Base-by-base conservation (phyloP, 2,888 invertebrate genomes). In the Litoditis marina region DNA sequence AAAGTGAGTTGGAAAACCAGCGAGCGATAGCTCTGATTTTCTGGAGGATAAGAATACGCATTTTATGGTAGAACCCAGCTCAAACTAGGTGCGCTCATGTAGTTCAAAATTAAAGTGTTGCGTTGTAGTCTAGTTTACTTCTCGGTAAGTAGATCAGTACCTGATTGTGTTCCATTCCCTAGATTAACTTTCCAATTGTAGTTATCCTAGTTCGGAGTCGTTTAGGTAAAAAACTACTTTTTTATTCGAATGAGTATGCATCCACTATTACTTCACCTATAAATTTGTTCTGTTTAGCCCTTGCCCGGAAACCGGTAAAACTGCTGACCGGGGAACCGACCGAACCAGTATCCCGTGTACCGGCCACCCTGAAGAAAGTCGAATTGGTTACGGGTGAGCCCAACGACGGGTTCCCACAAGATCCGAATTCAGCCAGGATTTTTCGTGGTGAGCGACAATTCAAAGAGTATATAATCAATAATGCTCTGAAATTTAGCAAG, bases 331-430 rank as follows among this genome's bases (percentile, higher is more conserved):
- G 16, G n/a, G 57, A 57, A 30, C 44, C 60, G 22, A 28, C 22
- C 13, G 60, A 60, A n/a, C 31, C 36, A 50, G 22, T 19, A 19
- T 27, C 34, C 28, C 22, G 44, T 7, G 46, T 44, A 32, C 61
- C 61, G 8, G 27, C 34, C 2, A 49, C 49, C 7, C 30, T 61
- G 32, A 63, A 52, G 52, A 58, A 59, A 51, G 59, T 63, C 36
- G 27, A 58, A 0, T 11, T 63, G 28, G 52, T 63, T 8, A 63
- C 63, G 4, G 63, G 58, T 7, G 67, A 70, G 36, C 73, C 73
- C 31, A 65, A 73, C 34, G 67, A 73, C 44, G 73, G 70, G n/a
- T n/a, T n/a, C n/a, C n/a, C n/a, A n/a, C n/a, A 27, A 36, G 19
- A 50, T 11, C 22, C 28, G 6, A 27, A 22, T 6, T 50, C 27